These are phyloP conservation scores for Aporophyla nigra DNA, from an alignment of 2,888 invertebrate species.

Conservation along the genomic window DNA sequence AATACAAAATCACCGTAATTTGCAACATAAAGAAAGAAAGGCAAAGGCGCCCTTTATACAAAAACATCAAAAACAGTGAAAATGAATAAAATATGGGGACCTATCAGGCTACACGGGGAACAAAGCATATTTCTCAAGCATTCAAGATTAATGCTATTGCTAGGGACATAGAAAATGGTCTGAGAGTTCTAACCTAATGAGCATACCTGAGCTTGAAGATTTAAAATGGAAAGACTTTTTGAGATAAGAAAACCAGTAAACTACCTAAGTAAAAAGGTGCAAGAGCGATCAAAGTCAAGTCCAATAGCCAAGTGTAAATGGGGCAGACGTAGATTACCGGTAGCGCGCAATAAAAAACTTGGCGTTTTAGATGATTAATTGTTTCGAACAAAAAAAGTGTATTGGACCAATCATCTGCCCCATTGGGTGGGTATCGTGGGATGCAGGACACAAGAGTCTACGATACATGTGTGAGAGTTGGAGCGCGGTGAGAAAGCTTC, in stretches of 20 bases:
- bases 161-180: constrained; percentile 55
- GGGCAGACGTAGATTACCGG: constrained; percentile 64
- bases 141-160: constrained; percentile 60
- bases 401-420: constrained; percentile 61
- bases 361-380: constrained; percentile 43
- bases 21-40: constrained; percentile 63
- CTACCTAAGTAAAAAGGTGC: constrained; percentile 65
- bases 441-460: constrained; percentile 66
- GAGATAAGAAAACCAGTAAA: constrained; percentile 58
- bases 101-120: constrained; percentile 60
- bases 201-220: constrained; percentile 60
- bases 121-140: constrained; percentile 62
- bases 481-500: constrained; percentile 83
- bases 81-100: constrained; percentile 63
- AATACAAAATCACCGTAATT: constrained; percentile 62
- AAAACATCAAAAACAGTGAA: constrained; percentile 60
- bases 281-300: constrained; percentile 64
- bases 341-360: constrained; percentile 30
- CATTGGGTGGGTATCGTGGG: constrained; percentile 60
- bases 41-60: constrained; percentile 50
- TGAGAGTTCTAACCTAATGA: constrained; percentile 52
- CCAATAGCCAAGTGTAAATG: constrained; percentile 65
- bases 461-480: constrained; percentile 70
- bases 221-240: constrained; percentile 56
- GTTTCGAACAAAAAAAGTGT: constrained; percentile 24